Percentiles rank a stretch among this genome's conserved stretches.
phyloP scores from a whole-genome alignment of 2,888 invertebrate species.

The Dryococelus australis region DNA sequence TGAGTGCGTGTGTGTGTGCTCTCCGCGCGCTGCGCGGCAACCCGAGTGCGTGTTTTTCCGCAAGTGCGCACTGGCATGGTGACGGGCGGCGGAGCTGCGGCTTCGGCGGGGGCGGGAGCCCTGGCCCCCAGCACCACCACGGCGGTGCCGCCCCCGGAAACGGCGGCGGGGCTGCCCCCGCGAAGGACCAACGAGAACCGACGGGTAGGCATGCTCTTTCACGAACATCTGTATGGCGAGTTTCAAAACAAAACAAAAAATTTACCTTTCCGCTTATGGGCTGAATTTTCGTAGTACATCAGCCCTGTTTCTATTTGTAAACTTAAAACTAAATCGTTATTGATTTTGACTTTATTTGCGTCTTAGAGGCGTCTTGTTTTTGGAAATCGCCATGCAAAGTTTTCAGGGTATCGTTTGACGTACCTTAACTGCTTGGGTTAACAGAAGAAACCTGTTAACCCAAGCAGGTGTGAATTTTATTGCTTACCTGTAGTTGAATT shows the following conservation, averaged over 20 bases:
- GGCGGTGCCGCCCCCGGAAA: constrained; percentile 28
- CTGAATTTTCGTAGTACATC: too few species aligned
- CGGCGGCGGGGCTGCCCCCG: constrained; percentile 32
- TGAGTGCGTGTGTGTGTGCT: neutral
- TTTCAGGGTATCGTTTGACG: too few species aligned
- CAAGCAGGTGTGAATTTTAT: too few species aligned
- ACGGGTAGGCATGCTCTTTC: constrained; percentile 29
- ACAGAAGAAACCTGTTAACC: too few species aligned
- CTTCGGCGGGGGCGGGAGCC: constrained; percentile 25
- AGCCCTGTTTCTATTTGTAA: too few species aligned
- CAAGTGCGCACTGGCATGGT: constrained; percentile 25
- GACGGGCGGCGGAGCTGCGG: constrained; percentile 37
- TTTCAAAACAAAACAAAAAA: neutral
- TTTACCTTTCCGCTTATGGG: too few species aligned
- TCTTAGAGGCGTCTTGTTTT: too few species aligned
- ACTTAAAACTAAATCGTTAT: too few species aligned
- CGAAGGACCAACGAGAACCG: constrained; percentile 35
- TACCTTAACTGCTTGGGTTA: too few species aligned
- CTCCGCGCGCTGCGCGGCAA: neutral
- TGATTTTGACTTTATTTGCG: too few species aligned
- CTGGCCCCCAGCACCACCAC: constrained; percentile 32
- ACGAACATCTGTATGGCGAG: neutral
- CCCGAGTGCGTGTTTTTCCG: neutral
- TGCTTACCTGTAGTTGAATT: too few species aligned
- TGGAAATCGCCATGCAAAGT: too few species aligned